Evolutionary conservation across 64 coral and sea anemone species (phyloP).

Genomic region (Cladopsammia gracilis): DNA sequence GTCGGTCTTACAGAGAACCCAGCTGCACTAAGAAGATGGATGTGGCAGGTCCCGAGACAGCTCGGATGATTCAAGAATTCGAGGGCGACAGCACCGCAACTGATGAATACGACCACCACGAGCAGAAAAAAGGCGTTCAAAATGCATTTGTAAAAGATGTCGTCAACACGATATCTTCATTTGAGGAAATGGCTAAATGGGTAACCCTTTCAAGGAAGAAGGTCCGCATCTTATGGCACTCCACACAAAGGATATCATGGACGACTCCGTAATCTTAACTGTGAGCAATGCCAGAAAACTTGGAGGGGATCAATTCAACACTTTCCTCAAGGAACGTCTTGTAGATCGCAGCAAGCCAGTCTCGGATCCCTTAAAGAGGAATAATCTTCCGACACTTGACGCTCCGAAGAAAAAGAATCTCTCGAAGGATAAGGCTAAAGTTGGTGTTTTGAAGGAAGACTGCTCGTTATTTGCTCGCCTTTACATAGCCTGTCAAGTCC

Average conservation of each 20-base stretch:
- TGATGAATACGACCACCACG: too few species aligned
- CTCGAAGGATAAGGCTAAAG: constrained; percentile 56
- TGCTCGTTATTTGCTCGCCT: constrained; percentile 33
- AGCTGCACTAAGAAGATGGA: too few species aligned
- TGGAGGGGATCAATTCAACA: constrained; percentile 44
- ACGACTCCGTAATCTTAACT: not conserved
- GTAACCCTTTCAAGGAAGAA: not conserved
- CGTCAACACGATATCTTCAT: too few species aligned
- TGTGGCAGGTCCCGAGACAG: too few species aligned
- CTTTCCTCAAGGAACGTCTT: constrained; percentile 18
- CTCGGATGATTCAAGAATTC: too few species aligned
- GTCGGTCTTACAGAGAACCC: too few species aligned
- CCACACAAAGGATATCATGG: constrained; percentile 40
- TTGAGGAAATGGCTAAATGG: too few species aligned
- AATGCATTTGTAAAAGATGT: too few species aligned
- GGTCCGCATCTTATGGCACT: constrained; percentile 3
- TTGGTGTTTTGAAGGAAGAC: constrained; percentile 42
- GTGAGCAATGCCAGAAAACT: constrained; percentile 26
- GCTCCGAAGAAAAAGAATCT: constrained; percentile 4
- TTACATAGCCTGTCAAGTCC: constrained; percentile 13
- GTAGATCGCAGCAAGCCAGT: not conserved
- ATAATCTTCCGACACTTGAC: constrained; percentile 25
- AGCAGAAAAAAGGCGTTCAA: too few species aligned
- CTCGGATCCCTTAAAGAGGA: constrained; percentile 18
- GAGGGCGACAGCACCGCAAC: too few species aligned